These are phyloP conservation scores for Ptychobarbus kaznakovi DNA, from an alignment of 2,797 vertebrate genomes.

Conservation along the genomic window DNA sequence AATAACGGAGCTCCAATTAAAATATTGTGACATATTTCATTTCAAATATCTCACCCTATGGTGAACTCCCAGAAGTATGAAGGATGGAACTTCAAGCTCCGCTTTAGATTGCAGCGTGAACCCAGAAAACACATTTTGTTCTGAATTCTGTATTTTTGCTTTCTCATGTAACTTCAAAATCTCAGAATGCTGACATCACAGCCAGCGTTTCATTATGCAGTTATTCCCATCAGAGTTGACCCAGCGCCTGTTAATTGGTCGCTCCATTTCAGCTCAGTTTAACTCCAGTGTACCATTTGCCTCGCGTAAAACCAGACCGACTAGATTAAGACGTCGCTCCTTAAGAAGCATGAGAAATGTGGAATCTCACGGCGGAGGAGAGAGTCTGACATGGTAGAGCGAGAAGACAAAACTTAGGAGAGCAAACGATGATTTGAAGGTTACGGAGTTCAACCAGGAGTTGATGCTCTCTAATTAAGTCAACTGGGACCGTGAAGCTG, in stretches of 20 bases:
- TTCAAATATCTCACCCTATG: constrained; percentile 55
- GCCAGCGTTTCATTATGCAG: constrained; percentile 73
- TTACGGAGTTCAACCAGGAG: constrained; percentile 66
- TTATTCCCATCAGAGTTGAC: constrained; percentile 73
- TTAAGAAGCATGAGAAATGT: constrained; percentile 75
- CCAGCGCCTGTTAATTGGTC: constrained; percentile 77
- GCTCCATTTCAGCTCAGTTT: constrained; percentile 49
- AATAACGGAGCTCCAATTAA: constrained; percentile 48
- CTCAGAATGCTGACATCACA: constrained; percentile 46
- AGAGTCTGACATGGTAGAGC: background rate
- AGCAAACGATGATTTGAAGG: constrained; percentile 71
- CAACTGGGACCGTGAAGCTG: constrained; percentile 60
- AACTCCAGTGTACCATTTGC: constrained; percentile 63
- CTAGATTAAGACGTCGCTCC: constrained; percentile 82
- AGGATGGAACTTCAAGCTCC: background rate
- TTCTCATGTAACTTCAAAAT: constrained; percentile 32
- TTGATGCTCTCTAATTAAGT: constrained; percentile 66
- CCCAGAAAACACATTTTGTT: background rate
- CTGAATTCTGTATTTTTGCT: background rate
- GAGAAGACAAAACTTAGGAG: constrained; percentile 33
- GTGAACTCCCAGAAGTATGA: constrained; percentile 56
- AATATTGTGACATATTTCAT: constrained; percentile 58
- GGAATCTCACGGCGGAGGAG: constrained; percentile 44
- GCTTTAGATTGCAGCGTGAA: background rate
- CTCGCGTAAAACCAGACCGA: constrained; percentile 68